Conservation (phyloP, 2,888 invertebrate species). For the Corythucha ciliata region DNA sequence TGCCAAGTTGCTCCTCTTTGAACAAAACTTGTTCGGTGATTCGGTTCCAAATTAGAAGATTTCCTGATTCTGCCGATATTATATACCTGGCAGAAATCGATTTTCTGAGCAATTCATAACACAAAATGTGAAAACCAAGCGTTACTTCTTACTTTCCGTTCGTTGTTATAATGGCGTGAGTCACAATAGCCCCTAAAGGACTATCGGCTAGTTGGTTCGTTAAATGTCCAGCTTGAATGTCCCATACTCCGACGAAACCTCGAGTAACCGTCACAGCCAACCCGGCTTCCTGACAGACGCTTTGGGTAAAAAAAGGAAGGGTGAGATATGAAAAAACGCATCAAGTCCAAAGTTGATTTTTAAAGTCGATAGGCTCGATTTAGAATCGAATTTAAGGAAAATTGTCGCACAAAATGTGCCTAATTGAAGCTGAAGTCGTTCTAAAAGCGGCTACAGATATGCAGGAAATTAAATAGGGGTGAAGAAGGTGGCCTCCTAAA, state of each 20-base stretch:
- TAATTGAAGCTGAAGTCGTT: too few species aligned
- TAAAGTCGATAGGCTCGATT: too few species aligned
- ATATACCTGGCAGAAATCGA: slow-evolving; percentile 51
- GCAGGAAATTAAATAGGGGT: too few species aligned
- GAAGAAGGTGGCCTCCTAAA: too few species aligned
- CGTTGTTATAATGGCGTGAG: slow-evolving; percentile 80
- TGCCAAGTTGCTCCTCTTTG: slow-evolving; percentile 72
- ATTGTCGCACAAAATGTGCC: too few species aligned
- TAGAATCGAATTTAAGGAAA: too few species aligned
- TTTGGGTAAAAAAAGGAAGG: too few species aligned
- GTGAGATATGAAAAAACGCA: too few species aligned
- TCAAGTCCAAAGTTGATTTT: too few species aligned
- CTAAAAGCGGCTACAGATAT: too few species aligned
- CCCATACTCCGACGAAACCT: slow-evolving; percentile 92
- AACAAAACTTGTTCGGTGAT: slow-evolving; percentile 54
- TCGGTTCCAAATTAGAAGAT: slow-evolving; percentile 80
- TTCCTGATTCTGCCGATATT: slow-evolving; percentile 84
- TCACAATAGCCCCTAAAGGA: slow-evolving; percentile 86
- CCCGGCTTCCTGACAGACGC: slow-evolving; percentile 65
- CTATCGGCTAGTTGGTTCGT: slow-evolving; percentile 80
- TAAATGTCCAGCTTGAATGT: slow-evolving; percentile 74
- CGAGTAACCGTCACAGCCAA: slow-evolving; percentile 88
- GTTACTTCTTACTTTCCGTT: slow-evolving; percentile 54
- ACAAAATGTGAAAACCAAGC: neutral
- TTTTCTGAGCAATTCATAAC: neutral